Evolutionary conservation across 2,888 invertebrate genomes (phyloP).

Genomic region (Orthosia incerta): DNA sequence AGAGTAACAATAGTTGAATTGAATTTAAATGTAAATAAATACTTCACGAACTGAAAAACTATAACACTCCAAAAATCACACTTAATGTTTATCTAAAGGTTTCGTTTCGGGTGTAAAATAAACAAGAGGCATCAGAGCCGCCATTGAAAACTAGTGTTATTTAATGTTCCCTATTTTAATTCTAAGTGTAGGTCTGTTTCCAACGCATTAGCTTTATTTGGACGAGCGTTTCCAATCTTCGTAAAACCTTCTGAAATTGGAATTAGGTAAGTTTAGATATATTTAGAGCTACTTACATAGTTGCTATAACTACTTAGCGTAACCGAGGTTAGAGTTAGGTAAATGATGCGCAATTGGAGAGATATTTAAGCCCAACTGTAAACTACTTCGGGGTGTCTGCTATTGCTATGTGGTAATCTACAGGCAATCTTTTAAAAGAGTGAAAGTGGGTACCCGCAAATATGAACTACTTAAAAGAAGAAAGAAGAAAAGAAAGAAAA

Average conservation of each 20-base stretch:
- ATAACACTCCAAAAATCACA: background rate
- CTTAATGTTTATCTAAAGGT: background rate
- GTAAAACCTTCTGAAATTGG: background rate
- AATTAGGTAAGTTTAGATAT: too few relatives aligned
- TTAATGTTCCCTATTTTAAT: constrained; percentile 19
- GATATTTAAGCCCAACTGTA: too few relatives aligned
- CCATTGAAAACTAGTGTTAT: constrained; percentile 13
- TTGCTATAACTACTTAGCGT: background rate
- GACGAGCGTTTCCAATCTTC: constrained; percentile 7
- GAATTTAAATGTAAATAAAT: background rate
- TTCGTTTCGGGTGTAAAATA: background rate
- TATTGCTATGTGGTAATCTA: too few relatives aligned
- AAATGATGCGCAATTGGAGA: background rate
- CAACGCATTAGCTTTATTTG: constrained; percentile 30
- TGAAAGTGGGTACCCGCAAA: too few relatives aligned
- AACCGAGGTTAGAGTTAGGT: too few relatives aligned
- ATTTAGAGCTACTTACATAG: too few relatives aligned
- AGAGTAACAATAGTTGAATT: background rate
- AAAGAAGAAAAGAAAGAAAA: too few relatives aligned
- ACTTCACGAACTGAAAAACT: background rate
- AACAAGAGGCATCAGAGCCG: background rate
- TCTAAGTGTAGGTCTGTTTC: constrained; percentile 18
- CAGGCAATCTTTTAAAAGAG: too few relatives aligned
- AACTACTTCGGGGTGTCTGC: background rate
- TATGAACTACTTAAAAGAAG: too few relatives aligned